These are phyloP conservation scores for Trachelus tabidus DNA, from an alignment of 2,888 invertebrate genomes.

Conservation along the genomic window DNA sequence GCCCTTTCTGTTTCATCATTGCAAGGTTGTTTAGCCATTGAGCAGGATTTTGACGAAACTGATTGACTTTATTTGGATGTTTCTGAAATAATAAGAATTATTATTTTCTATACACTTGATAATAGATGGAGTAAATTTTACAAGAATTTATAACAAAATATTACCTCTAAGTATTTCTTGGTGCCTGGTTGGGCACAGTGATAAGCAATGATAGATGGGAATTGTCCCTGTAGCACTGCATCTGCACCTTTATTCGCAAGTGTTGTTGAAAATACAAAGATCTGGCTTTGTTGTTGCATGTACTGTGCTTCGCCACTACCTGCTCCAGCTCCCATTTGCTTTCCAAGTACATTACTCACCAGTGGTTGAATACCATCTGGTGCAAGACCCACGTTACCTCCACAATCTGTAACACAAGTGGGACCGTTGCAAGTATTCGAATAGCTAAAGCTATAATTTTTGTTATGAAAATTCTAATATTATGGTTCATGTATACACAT, in stretches of 20 bases:
- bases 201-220: conserved; percentile 91
- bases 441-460: not conserved
- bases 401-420: conserved; percentile 41
- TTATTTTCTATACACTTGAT: not conserved
- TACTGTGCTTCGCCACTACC: conserved; percentile 87
- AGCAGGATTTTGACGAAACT: conserved; percentile 85
- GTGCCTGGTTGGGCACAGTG: conserved; percentile 96
- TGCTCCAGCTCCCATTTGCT: conserved; percentile 76
- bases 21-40: conserved; percentile 84
- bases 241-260: conserved; percentile 96
- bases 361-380: conserved; percentile 78
- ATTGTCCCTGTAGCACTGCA: conserved; percentile 88
- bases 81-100: conserved; percentile 73
- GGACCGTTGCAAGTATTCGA: not conserved
- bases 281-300: conserved; percentile 97
- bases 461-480: not conserved
- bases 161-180: conserved; percentile 91
- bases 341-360: conserved; percentile 82
- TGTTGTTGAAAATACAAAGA: conserved; percentile 96
- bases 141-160: not conserved
- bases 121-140: not conserved
- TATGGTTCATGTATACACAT: not conserved
- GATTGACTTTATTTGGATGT: conserved; percentile 90
- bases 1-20: conserved; percentile 78
- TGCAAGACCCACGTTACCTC: conserved; percentile 59